Percentiles rank a stretch among this genome's conserved stretches.
Evolutionary conservation across 2,113 vertebrate genomes (phyloP).

Genomic region (Casuarius casuarius): DNA sequence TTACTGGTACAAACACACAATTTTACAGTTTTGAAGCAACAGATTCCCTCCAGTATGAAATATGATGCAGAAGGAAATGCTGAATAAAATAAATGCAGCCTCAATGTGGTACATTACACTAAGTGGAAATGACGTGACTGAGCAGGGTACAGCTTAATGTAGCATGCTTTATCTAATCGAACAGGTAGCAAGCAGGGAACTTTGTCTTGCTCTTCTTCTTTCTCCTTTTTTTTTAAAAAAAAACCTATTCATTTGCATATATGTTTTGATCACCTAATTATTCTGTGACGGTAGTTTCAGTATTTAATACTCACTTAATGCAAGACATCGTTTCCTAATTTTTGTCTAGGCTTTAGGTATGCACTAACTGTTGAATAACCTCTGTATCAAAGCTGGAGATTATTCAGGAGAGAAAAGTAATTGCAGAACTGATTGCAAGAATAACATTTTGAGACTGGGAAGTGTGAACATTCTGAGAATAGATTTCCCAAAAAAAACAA

Average conservation of each 20-base stretch:
- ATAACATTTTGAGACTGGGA: background rate
- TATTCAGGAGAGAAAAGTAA: background rate
- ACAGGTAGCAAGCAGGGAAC: background rate
- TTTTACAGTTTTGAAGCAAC: background rate
- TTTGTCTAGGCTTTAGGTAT: background rate
- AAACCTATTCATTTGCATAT: background rate
- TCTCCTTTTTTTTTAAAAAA: background rate
- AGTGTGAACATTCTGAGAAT: background rate
- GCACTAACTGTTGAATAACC: background rate
- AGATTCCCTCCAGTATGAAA: background rate
- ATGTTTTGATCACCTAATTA: background rate
- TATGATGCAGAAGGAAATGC: background rate
- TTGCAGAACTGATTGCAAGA: background rate
- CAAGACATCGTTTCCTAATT: background rate
- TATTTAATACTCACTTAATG: background rate
- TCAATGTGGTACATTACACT: background rate
- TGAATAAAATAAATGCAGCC: background rate
- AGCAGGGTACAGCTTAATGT: background rate
- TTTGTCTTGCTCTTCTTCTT: background rate
- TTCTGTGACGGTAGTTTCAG: background rate
- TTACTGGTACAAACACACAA: background rate
- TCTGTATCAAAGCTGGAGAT: background rate
- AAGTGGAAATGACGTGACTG: background rate
- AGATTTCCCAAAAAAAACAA: background rate
- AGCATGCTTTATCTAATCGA: background rate